phyloP scores from a whole-genome alignment of 2,888 invertebrate genomes.

The Malacosoma neustria region DNA sequence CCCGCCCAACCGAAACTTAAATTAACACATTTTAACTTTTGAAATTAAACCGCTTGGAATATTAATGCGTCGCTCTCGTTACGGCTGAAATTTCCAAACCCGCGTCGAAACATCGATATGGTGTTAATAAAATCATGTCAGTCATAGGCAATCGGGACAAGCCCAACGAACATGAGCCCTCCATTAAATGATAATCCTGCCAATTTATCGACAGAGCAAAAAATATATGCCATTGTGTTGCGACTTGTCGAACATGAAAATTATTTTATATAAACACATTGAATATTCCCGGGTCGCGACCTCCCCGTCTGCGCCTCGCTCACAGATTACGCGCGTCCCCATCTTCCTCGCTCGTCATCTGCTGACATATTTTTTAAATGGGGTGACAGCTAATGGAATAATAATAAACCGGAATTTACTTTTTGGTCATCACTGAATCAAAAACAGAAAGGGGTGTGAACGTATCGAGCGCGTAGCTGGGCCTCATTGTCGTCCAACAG shows the following conservation, averaged over 20 bases:
- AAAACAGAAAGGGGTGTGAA: constrained; percentile 72
- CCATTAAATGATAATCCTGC: constrained; percentile 74
- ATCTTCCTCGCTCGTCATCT: constrained; percentile 61
- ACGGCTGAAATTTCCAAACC: constrained; percentile 39
- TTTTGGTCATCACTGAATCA: constrained; percentile 71
- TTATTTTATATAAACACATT: constrained; percentile 75
- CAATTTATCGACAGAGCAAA: constrained; percentile 70
- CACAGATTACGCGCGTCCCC: constrained; percentile 44
- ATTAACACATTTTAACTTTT: constrained; percentile 45
- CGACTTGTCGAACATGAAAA: constrained; percentile 72
- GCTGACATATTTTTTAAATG: constrained; percentile 72
- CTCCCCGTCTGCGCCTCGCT: constrained; percentile 34
- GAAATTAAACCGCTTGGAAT: constrained; percentile 48
- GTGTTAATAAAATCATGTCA: constrained; percentile 71
- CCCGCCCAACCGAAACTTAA: constrained; percentile 45
- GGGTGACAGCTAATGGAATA: constrained; percentile 71
- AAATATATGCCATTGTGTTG: constrained; percentile 67
- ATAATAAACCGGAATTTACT: constrained; percentile 75
- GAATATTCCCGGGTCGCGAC: constrained; percentile 59
- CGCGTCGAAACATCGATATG: constrained; percentile 48
- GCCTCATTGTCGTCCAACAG: constrained; percentile 63
- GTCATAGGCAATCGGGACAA: constrained; percentile 67
- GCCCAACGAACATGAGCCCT: constrained; percentile 70
- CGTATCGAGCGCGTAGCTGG: constrained; percentile 62
- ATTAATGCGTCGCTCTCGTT: constrained; percentile 36